A percentile compares a stretch with the other conserved stretches of the same genome.
phyloP scores from a whole-genome alignment of 2,888 invertebrate species.

The Drosophila borborema region DNA sequence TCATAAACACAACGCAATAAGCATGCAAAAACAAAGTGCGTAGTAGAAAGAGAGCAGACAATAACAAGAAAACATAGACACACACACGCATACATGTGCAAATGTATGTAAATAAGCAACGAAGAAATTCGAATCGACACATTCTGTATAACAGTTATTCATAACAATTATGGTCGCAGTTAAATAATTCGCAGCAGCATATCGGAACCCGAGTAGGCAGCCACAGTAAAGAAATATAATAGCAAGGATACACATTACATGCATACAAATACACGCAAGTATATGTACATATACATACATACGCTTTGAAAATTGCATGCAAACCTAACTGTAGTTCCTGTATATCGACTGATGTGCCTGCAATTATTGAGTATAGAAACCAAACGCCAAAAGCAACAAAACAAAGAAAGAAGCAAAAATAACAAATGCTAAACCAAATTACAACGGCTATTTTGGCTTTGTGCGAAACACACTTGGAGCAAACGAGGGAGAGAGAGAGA shows the following conservation, averaged over 20 bases:
- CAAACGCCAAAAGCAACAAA: constrained; percentile 7
- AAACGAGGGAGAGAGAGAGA: constrained; percentile 9
- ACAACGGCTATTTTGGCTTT: constrained; percentile 59
- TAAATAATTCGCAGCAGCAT: neutral
- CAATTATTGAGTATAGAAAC: constrained; percentile 47
- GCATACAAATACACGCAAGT: neutral
- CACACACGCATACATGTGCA: neutral
- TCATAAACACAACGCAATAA: constrained; percentile 72
- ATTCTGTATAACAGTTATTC: constrained; percentile 39
- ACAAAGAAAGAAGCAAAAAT: constrained; percentile 20
- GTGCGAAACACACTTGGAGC: constrained; percentile 40
- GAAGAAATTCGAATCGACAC: constrained; percentile 29
- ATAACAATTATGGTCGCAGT: constrained; percentile 3
- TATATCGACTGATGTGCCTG: constrained; percentile 3
- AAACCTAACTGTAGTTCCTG: constrained; percentile 4
- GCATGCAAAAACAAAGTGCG: constrained; percentile 68
- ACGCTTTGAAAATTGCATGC: constrained; percentile 12
- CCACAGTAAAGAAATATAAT: constrained; percentile 22
- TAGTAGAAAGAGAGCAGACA: constrained; percentile 56
- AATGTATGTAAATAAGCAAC: constrained; percentile 7
- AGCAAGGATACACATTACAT: constrained; percentile 18
- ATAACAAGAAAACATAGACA: constrained; percentile 21
- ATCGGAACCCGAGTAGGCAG: constrained; percentile 5
- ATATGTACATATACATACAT: neutral
- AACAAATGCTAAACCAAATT: constrained; percentile 35